phyloP scores from a whole-genome alignment of 2,113 vertebrate genomes.

The Nematolebias whitei region DNA sequence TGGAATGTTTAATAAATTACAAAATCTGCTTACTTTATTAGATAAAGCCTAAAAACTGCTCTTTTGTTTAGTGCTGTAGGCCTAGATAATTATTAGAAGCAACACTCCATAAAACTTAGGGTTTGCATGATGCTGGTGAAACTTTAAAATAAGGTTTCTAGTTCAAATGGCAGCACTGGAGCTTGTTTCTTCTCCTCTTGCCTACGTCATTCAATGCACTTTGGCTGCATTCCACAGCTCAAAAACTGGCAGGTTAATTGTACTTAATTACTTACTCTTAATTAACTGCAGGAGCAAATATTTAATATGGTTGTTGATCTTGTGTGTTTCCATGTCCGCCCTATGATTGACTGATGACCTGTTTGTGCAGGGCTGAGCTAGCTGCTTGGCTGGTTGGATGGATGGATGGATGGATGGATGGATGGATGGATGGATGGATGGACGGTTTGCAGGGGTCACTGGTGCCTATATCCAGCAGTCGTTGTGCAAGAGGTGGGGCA shows the following conservation, averaged over 20 bases:
- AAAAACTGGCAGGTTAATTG: neutral
- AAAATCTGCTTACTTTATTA: neutral
- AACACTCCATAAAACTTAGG: neutral
- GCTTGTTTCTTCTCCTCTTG: neutral
- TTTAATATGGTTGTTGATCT: no score
- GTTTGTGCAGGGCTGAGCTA: no score
- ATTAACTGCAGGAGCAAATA: no score
- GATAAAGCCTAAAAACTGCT: neutral
- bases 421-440: neutral
- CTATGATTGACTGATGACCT: no score
- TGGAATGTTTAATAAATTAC: constrained; percentile 2
- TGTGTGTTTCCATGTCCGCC: no score
- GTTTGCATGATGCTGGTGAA: neutral
- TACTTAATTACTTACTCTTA: neutral
- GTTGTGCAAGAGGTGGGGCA: no score
- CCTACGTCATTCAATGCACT: neutral
- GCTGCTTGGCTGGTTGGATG: no score
- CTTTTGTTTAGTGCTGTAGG: neutral
- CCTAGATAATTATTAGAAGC: no score
- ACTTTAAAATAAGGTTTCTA: neutral
- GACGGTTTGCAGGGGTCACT: no score
- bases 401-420: neutral
- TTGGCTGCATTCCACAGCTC: neutral
- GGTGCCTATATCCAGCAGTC: no score
- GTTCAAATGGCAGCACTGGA: neutral